Evolutionary conservation across 2,113 vertebrate genomes (phyloP), one percentile per base, ranked within the genome.

Genomic region (Saimiri boliviensis): DNA sequence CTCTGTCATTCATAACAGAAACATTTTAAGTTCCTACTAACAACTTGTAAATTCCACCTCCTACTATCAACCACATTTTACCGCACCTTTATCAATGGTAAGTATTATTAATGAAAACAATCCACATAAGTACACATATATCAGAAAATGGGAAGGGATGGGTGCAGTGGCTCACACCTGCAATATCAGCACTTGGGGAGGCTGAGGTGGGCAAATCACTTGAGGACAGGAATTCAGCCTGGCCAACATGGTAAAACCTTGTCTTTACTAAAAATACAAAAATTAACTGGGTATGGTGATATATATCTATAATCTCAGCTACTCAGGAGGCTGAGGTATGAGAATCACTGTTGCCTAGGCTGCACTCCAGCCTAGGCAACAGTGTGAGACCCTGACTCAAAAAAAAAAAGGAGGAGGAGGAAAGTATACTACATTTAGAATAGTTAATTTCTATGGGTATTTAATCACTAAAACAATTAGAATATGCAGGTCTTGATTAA

Each of bases 381-480:
- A 25, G 56, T 23, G 56, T 30, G 5, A 63, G 60, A 63, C 27
- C 60, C 27, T 63, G 60, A 6, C 27, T 63, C 60, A 63, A 60
- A 13, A 63, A 13, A 6, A 63, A 14, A 63, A 63, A 30, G 12
- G 60, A 32, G 60, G 60, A 12, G 13, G 13, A 63, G 70, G 6
- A 25, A 19, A 77, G 17, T 45, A 87, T 20, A 83, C 13, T 79
- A 49, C 16, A 77, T 68, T 76, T 56, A 84, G 5, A 52, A 71
- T 49, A 83, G 7, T 73, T 77, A 90, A 89, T 83, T 40, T 88
- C 68, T 76, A 60, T 30, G 49, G 10, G 60, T 92, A 92, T 60
- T 94, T 42, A 84, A 70, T 71, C 25, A 71, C n/a, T 93, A 81
- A 96, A 97, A 89, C 83, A 92, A 93, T n/a, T 93, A 81, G 94